Evolutionary conservation across 2,888 invertebrate genomes (phyloP).

Genomic region (Myopa tessellatipennis): DNA sequence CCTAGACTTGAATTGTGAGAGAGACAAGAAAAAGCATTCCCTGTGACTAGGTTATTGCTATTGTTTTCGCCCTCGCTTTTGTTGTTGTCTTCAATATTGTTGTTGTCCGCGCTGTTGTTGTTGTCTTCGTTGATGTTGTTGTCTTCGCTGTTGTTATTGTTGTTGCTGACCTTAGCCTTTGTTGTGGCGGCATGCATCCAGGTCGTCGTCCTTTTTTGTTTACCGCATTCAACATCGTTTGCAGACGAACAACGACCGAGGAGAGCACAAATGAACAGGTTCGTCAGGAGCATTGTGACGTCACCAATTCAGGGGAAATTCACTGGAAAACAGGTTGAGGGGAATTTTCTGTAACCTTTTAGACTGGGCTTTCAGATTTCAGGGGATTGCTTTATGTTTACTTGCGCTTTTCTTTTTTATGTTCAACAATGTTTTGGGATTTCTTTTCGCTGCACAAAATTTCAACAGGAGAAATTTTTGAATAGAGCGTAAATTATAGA

Average conservation of each 20-base stretch:
- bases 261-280: no score
- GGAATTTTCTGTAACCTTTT: not conserved
- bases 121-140: not conserved
- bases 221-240: constrained; percentile 19
- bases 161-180: constrained; percentile 58
- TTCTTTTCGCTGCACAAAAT: constrained; percentile 4
- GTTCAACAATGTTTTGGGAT: constrained; percentile 20
- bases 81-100: no score
- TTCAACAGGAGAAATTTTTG: constrained; percentile 57
- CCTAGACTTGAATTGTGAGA: not conserved
- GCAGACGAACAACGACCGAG: not conserved
- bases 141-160: constrained; percentile 17
- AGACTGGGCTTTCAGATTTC: constrained; percentile 36
- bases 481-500: not conserved
- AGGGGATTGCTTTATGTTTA: no score
- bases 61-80: constrained; percentile 43
- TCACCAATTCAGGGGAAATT: constrained; percentile 48
- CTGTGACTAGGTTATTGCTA: not conserved
- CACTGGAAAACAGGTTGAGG: constrained; percentile 6
- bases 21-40: constrained; percentile 17
- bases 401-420: no score
- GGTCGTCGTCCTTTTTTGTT: constrained; percentile 44
- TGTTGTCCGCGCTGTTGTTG: constrained; percentile 55
- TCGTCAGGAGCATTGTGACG: constrained; percentile 47
- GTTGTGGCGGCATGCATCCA: constrained; percentile 51